Evolutionary conservation across 1,140 invertebrate genomes (phyloP), one percentile per base, ranked within the genome.

Genomic region (Contarinia nasturtii): DNA sequence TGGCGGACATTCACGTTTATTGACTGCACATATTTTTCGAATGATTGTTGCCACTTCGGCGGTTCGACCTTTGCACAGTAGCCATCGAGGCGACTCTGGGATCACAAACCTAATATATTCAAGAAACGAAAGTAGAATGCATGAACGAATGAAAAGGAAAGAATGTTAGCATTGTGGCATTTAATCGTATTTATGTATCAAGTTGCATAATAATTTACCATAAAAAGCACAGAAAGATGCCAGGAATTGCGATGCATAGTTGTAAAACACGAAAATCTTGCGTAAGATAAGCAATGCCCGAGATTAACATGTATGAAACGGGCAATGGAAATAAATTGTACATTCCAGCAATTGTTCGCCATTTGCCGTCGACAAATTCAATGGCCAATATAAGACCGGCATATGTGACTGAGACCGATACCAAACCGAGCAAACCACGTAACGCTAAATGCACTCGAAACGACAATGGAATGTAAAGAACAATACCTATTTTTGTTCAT

Each of bases 41-140:
- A 90, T 60, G 47, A 86, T 77, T 40, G 59, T 59, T 50, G 77
- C 71, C 0, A 83, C 80, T 67, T 82, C 75, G 41, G 77, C 69
- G 3, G 71, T 69, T 51, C 74, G 72, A 43, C 82, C 81, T 58
- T 82, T 74, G 20, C 80, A 77, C 22, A 88, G 60, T 17, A 89
- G 63, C 86, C 86, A 90, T 51, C 84, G 70, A 11, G 86, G 84
- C 3, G 85, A 88, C 72, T 89, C 85, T 2, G 85, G 85, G 19
- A 88, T 64, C 17, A 86, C 67, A 68, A 80, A 82, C 72, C 73
- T 79, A 56, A 44, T 60, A 46, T 42, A 45, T 48, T 20, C 48
- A 5, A 42, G 41, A 52, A 40, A 51, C 41, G 12, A 18, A 50
- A 27, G 20, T 10, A 12, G 44, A 45, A 27, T 15, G n/a, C 5